Evolutionary conservation across 2,113 vertebrate genomes (phyloP), one percentile per base, ranked within the genome.

Genomic region (Lontra canadensis): DNA sequence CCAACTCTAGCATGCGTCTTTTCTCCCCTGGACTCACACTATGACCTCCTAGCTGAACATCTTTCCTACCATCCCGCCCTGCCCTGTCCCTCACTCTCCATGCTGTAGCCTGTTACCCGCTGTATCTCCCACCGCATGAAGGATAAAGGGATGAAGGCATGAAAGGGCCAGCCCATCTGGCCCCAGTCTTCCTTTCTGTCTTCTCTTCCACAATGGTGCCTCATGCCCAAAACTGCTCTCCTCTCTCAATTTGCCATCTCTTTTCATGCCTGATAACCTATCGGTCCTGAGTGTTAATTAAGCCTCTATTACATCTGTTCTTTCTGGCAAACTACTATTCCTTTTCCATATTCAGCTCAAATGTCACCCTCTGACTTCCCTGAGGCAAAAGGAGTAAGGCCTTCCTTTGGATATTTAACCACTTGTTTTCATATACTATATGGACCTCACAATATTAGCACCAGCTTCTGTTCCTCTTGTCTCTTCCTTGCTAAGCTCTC

Each of bases 321-420:
- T 88, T 90, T 25, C 26, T 39, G 44, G 59, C 26, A 36, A 76
- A 74, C 83, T 47, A 67, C 18, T 73, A 36, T 5, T 88, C 21
- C 49, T 93, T 83, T 74, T 76, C 61, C 29, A 39, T 21, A 73
- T 42, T 95, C 18, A 52, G 61, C 74, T 96, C 80, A 81, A 87
- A 44, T n/a, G 86, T 91, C 87, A 86, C 47, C 44, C 26, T 67
- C 81, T 73, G 59, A 79, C 67, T 78, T 88, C 36, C 94, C 89
- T 79, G 73, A 86, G 67, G 29, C 39, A 42, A 95, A 89, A 76
- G 59, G 52, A 87, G 0, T 59, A 36, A 52, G 2, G 20, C 9
- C 15, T 26, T 95, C 61, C 61, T 94, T 86, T 89, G 44, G 57
- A 15, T 85, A 81, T 78, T 29, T 52, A 88, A 82, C 57, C 44